These are phyloP conservation scores for Opisthograptis luteolata DNA, from an alignment of 2,888 invertebrate species.

Conservation along the genomic window DNA sequence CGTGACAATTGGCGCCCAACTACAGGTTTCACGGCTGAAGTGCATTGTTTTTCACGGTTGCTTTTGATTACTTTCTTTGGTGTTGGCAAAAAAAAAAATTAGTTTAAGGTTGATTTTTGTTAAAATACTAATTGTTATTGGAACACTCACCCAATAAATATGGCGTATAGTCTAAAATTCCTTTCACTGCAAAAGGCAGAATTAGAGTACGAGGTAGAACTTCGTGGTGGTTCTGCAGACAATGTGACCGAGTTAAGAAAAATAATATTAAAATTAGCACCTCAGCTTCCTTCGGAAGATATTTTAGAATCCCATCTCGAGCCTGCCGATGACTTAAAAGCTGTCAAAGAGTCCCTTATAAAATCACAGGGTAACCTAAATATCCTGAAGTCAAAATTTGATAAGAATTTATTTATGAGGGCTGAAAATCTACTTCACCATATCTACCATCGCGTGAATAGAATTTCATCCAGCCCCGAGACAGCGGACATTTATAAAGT, in stretches of 20 bases:
- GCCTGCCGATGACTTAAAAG: conserved; percentile 25
- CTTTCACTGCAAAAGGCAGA: too few species aligned
- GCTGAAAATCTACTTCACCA: conserved; percentile 18
- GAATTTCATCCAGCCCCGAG: neutral
- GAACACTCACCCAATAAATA: too few species aligned
- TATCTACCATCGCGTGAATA: conserved; percentile 25
- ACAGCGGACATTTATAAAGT: neutral
- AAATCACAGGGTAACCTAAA: conserved; percentile 19
- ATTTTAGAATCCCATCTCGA: conserved; percentile 28
- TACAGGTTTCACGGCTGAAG: too few species aligned
- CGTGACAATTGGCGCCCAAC: too few species aligned
- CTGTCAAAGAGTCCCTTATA: conserved; percentile 21
- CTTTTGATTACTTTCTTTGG: too few species aligned
- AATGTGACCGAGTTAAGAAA: conserved; percentile 29
- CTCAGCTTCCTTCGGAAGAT: conserved; percentile 22
- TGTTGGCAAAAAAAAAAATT: too few species aligned
- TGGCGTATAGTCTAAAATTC: too few species aligned
- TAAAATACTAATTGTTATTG: too few species aligned
- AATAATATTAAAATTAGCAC: conserved; percentile 26
- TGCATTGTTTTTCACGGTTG: too few species aligned
- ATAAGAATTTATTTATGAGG: conserved; percentile 10
- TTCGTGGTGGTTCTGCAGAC: conserved; percentile 23
- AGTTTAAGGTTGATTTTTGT: too few species aligned
- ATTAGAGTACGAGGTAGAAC: conserved; percentile 28
- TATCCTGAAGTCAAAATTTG: conserved; percentile 14